Evolutionary conservation across 2,797 vertebrate species (phyloP).

Genomic region (Hemitrygon akajei): DNA sequence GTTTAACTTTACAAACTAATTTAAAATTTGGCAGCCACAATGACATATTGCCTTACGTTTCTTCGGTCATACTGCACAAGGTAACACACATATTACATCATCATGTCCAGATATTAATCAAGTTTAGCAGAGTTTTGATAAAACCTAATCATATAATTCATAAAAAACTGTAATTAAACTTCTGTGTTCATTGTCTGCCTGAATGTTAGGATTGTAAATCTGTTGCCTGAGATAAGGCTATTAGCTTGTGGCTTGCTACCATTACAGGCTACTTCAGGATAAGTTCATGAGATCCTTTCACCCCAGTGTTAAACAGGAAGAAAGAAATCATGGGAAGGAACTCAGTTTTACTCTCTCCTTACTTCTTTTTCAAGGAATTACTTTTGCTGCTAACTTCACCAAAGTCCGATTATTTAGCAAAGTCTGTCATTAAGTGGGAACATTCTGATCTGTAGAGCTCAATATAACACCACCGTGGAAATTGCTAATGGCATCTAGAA

Average conservation of each 20-base stretch:
- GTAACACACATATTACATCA: no score
- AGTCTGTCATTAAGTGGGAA: background rate
- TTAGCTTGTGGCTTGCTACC: background rate
- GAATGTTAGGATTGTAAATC: background rate
- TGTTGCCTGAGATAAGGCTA: background rate
- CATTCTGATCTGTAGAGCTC: background rate
- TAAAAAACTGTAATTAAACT: no score
- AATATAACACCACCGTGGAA: background rate
- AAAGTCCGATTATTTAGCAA: background rate
- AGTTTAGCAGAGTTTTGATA: no score
- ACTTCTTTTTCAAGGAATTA: background rate
- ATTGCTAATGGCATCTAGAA: background rate
- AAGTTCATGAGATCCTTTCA: background rate
- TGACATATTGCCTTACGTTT: no score
- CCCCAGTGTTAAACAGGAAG: background rate
- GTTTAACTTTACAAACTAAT: no score
- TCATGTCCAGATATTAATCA: no score
- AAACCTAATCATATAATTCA: no score
- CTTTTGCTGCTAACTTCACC: background rate
- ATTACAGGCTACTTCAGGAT: background rate
- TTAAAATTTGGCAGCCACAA: no score
- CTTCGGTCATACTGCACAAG: no score
- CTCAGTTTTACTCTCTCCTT: background rate
- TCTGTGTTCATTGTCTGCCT: background rate
- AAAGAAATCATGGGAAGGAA: background rate